These are phyloP conservation scores for Caenorhabditis macrosperma DNA, from an alignment of 2,888 invertebrate species.

Conservation along the genomic window DNA sequence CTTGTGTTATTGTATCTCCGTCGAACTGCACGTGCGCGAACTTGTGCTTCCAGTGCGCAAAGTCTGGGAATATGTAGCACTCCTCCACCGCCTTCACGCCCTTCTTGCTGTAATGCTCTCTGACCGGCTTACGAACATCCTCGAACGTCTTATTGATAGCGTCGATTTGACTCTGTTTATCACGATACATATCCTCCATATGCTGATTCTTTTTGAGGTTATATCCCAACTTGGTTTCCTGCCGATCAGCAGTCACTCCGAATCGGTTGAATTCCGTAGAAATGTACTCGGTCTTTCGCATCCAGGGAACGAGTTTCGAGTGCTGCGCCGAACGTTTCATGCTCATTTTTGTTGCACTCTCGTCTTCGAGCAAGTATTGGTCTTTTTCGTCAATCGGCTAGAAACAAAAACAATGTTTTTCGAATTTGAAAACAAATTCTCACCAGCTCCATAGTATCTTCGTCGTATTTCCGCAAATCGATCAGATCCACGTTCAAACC, in stretches of 20 bases:
- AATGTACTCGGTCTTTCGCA: constrained; percentile 97
- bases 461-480: constrained; percentile 90
- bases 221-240: constrained; percentile 98
- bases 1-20: constrained; percentile 94
- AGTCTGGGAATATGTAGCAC: constrained; percentile 93
- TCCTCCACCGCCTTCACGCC: constrained; percentile 93
- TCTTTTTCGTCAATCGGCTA: constrained; percentile 63
- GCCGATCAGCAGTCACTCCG: constrained; percentile 94
- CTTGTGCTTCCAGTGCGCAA: constrained; percentile 96
- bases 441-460: constrained; percentile 29
- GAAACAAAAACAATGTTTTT: not conserved
- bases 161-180: constrained; percentile 95
- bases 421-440: not conserved
- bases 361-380: constrained; percentile 64
- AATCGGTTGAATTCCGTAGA: constrained; percentile 98
- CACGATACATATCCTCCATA: constrained; percentile 90
- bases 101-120: constrained; percentile 95
- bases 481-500: constrained; percentile 97
- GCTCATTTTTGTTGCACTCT: constrained; percentile 34
- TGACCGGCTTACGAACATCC: constrained; percentile 85
- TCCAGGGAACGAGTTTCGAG: constrained; percentile 96
- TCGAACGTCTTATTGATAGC: constrained; percentile 98
- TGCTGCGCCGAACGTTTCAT: constrained; percentile 88
- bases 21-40: constrained; percentile 98
- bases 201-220: constrained; percentile 89